A percentile compares a stretch with the other conserved stretches of the same genome.
Evolutionary conservation across 2,113 vertebrate species (phyloP).

Genomic region (Hepsetus odoe): DNA sequence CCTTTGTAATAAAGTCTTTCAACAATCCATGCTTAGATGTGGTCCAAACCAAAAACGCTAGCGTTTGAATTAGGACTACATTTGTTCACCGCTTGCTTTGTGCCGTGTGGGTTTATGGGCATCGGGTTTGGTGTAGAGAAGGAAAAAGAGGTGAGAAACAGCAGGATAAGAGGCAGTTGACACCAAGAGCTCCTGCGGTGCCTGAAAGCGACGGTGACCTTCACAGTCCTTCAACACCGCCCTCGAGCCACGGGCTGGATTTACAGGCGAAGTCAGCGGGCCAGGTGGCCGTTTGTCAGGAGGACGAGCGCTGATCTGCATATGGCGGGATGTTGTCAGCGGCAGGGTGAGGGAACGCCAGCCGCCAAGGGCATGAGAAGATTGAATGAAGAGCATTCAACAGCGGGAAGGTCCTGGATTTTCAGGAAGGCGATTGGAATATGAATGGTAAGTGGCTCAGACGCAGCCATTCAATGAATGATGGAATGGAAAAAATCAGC

Average conservation of each 20-base stretch:
- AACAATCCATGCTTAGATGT: neutral
- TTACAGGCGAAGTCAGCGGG: slow-evolving; percentile 12
- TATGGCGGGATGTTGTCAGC: slow-evolving; percentile 13
- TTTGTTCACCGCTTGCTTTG: too few relatives aligned
- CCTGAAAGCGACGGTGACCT: slow-evolving; percentile 17
- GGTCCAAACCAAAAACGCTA: neutral
- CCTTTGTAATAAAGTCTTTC: neutral
- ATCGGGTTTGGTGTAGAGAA: too few relatives aligned
- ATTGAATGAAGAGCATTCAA: slow-evolving; percentile 24
- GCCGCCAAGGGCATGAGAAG: neutral
- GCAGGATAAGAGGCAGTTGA: neutral
- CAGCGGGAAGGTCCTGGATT: slow-evolving; percentile 33
- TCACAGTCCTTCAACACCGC: slow-evolving; percentile 58
- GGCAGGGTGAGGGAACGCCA: neutral
- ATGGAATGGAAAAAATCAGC: too few relatives aligned
- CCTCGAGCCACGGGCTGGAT: slow-evolving; percentile 30
- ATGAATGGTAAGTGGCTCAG: too few relatives aligned
- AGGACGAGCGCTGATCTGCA: slow-evolving; percentile 12
- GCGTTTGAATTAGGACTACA: too few relatives aligned
- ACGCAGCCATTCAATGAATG: too few relatives aligned
- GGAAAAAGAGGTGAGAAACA: neutral
- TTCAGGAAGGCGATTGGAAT: neutral
- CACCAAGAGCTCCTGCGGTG: neutral
- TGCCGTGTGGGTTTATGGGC: too few relatives aligned
- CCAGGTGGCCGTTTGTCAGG: slow-evolving; percentile 39